Base-by-base conservation (phyloP, 1,140 invertebrate species). In the Sarcophaga bullata region DNA sequence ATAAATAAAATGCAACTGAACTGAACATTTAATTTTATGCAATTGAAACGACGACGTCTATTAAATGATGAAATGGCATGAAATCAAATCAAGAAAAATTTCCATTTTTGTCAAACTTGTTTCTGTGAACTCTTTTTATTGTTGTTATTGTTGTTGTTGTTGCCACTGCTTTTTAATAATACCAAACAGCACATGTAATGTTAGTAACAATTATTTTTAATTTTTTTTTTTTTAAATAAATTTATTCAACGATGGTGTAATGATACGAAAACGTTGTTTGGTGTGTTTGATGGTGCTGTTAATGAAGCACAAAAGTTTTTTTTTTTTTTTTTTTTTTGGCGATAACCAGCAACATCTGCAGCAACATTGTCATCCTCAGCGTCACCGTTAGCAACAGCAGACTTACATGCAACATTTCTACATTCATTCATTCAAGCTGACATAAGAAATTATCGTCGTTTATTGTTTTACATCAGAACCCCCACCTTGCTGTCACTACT, bases 31-130 rank as follows among this genome's bases (percentile, higher is more conserved):
- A 68, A 68, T 17, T 68, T 68, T 68, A 68, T 68, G 62, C 62
- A 68, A 68, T 68, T 68, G 62, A 68, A 68, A 68, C 62, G 25
- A 37, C 25, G 25, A 37, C 25, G n/a, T n/a, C n/a, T 68, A 58
- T 58, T 68, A 68, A 68, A 68, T 19, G 15, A 68, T 37, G 25
- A 37, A 37, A 37, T 37, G 25, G 25, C 25, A 68, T 15, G 19
- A 68, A 68, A 25, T 25, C 15, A 62, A 62, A 62, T 62, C 15
- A 62, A 62, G 17, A 8, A 68, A 68, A 19, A 68, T 68, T 68
- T 19, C 62, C 62, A 68, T 68, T 15, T 68, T 68, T 68, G 62
- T 68, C 62, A 68, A 68, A 68, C 62, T n/a, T 68, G 62, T 68
- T 68, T 68, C 17, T 68, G 17, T 68, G 62, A 68, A 19, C 62